Conservation (phyloP, 92 coral and sea anemone species). For the Scolanthus callimorphus region DNA sequence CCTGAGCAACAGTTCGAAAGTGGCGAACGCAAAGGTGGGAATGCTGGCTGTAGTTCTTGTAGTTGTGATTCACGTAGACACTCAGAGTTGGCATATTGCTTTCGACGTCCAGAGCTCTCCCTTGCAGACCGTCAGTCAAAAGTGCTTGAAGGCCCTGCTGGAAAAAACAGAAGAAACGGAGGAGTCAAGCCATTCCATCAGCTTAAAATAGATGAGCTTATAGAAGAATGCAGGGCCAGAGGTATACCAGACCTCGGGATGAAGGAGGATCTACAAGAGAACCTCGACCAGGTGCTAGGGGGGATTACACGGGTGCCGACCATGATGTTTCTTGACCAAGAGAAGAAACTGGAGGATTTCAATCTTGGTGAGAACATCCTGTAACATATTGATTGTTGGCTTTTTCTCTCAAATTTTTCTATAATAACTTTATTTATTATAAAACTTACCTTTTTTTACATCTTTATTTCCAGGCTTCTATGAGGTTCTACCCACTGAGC, state of each 20-base stretch:
- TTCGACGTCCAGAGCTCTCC: conserved; percentile 7
- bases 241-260: conserved; percentile 25
- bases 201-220: too few species aligned
- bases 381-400: neutral
- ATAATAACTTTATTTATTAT: neutral
- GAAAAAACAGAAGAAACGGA: conserved; percentile 12
- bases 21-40: conserved; percentile 38
- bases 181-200: conserved; percentile 31
- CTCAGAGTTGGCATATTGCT: conserved; percentile 13
- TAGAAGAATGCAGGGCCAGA: conserved; percentile 25
- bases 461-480: conserved; percentile 8
- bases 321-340: too few species aligned
- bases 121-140: conserved; percentile 6
- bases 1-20: conserved; percentile 31
- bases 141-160: conserved; percentile 14
- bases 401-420: neutral
- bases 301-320: conserved; percentile 34
- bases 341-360: conserved; percentile 18
- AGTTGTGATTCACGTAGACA: conserved; percentile 13
- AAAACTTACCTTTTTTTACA: neutral
- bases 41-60: conserved; percentile 25
- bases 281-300: conserved; percentile 21
- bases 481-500: too few species aligned
- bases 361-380: conserved; percentile 10
- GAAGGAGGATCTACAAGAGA: conserved; percentile 22